Percentiles rank a stretch among this genome's conserved stretches.
phyloP scores from a whole-genome alignment of 2,888 invertebrate genomes.

The Ectemnius continuus region DNA sequence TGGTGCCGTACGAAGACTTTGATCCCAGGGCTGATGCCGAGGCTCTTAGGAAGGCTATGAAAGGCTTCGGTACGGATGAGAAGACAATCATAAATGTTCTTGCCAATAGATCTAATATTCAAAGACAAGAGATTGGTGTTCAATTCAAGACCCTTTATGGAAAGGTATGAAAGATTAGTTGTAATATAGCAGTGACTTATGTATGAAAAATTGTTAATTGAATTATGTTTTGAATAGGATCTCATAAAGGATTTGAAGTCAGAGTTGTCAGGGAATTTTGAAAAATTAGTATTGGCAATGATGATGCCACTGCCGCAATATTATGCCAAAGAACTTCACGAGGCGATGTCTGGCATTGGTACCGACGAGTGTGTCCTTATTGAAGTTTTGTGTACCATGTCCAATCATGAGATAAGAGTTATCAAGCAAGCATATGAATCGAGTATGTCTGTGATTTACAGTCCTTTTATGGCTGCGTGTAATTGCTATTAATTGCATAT shows the following conservation, averaged over 20 bases:
- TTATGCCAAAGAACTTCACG: constrained; percentile 80
- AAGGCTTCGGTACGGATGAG: constrained; percentile 83
- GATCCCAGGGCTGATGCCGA: constrained; percentile 79
- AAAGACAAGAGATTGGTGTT: constrained; percentile 81
- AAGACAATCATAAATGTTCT: constrained; percentile 81
- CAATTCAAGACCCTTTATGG: constrained; percentile 84
- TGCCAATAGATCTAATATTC: constrained; percentile 80
- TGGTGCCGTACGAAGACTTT: constrained; percentile 76
- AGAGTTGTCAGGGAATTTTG: constrained; percentile 81
- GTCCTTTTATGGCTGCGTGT: no score
- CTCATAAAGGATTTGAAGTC: constrained; percentile 80
- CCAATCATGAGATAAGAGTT: constrained; percentile 80
- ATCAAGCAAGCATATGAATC: constrained; percentile 78
- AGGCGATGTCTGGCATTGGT: constrained; percentile 81
- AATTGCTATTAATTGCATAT: background rate
- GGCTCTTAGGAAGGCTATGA: constrained; percentile 81
- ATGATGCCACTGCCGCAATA: constrained; percentile 81
- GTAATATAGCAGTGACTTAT: background rate
- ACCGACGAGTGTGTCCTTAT: constrained; percentile 81
- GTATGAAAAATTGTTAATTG: background rate
- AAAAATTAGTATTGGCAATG: constrained; percentile 80
- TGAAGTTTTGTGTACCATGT: constrained; percentile 81
- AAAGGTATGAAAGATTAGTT: constrained; percentile 76
- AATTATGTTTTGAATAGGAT: constrained; percentile 66
- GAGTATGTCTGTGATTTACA: constrained; percentile 71